Evolutionary conservation across 2,797 vertebrate species (phyloP).

Genomic region (Fistularia tabacaria): DNA sequence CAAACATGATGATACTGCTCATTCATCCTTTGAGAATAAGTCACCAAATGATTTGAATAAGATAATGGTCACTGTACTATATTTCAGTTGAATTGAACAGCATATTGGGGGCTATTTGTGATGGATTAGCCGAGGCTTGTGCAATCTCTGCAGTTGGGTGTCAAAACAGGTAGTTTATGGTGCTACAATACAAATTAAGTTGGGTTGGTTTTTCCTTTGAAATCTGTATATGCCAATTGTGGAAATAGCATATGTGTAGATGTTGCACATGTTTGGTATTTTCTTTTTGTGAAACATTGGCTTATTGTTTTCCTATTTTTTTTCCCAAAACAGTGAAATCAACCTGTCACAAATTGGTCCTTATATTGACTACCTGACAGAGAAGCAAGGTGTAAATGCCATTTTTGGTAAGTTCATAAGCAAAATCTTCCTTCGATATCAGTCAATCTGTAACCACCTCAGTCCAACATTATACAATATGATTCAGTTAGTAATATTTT

Average conservation of each 20-base stretch:
- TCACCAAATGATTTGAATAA: no score
- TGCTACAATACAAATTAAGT: no score
- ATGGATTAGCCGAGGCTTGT: no score
- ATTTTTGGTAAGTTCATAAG: slow-evolving; percentile 86
- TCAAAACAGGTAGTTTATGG: no score
- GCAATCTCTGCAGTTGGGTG: no score
- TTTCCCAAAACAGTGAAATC: slow-evolving; percentile 78
- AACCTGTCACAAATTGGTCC: slow-evolving; percentile 78
- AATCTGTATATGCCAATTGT: no score
- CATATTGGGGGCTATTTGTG: no score
- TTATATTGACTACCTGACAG: slow-evolving; percentile 86
- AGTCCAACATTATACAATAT: background rate
- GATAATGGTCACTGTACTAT: no score
- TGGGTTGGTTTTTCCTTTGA: background rate
- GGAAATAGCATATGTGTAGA: background rate
- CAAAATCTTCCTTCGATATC: slow-evolving; percentile 14
- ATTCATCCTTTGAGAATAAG: no score
- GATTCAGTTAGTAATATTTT: background rate
- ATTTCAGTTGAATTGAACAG: no score
- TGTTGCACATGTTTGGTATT: background rate
- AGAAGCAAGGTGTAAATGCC: slow-evolving; percentile 81
- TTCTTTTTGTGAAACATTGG: slow-evolving; percentile 1
- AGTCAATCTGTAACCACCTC: slow-evolving; percentile 2
- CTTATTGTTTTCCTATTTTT: slow-evolving; percentile 17
- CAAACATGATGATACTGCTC: no score